These are phyloP conservation scores for Hycleus cichorii DNA, from an alignment of 1,140 invertebrate genomes.

Conservation along the genomic window DNA sequence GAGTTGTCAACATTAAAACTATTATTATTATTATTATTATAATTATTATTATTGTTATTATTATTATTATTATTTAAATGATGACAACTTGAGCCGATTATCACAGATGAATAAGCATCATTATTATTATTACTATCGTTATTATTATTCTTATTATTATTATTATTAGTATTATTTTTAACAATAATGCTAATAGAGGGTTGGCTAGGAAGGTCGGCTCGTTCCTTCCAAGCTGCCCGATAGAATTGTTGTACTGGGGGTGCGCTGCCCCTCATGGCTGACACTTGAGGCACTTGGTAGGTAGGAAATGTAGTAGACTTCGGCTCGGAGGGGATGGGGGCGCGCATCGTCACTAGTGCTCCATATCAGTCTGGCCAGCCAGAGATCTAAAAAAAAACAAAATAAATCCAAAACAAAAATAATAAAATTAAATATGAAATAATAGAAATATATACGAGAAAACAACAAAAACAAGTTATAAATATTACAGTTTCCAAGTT, in stretches of 20 bases:
- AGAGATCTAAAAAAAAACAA: conserved; percentile 39
- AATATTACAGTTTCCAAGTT: too few relatives aligned
- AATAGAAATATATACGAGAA: background rate
- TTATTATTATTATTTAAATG: conserved; percentile 15
- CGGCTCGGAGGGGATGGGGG: conserved; percentile 42
- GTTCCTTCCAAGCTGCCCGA: conserved; percentile 39
- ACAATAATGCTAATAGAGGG: conserved; percentile 11
- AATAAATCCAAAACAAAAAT: conserved; percentile 2
- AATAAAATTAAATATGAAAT: background rate
- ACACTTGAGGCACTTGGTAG: conserved; percentile 44
- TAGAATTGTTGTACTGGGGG: conserved; percentile 41
- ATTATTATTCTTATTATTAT: background rate
- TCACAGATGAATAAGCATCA: conserved; percentile 53
- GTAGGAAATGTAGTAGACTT: conserved; percentile 42
- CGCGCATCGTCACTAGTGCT: conserved; percentile 42
- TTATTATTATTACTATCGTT: background rate
- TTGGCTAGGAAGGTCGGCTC: conserved; percentile 42
- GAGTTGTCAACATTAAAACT: conserved; percentile 36
- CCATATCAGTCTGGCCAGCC: conserved; percentile 44
- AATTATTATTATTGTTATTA: background rate
- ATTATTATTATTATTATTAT: background rate
- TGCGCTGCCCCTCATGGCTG: conserved; percentile 43
- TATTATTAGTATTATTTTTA: background rate
- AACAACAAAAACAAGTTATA: background rate
- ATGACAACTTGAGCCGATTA: conserved; percentile 60